Evolutionary conservation across 2,888 invertebrate genomes (phyloP).

Genomic region (Hirudinaria manillensis): DNA sequence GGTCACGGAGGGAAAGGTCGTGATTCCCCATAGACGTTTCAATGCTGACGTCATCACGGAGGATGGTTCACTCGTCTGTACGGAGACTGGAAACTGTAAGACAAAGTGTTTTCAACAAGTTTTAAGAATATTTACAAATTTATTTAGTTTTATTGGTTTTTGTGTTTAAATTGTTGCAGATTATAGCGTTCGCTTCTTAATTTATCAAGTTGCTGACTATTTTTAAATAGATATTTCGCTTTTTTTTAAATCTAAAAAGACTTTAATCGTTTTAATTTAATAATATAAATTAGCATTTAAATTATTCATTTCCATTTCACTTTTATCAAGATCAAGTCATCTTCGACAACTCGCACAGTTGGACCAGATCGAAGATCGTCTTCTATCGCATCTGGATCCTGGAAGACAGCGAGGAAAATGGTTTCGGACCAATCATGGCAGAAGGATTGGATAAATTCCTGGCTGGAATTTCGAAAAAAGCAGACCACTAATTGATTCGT

Average conservation of each 20-base stretch:
- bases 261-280: too few species aligned
- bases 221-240: too few species aligned
- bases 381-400: constrained; percentile 13
- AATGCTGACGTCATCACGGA: not conserved
- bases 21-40: not conserved
- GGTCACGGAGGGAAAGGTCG: not conserved
- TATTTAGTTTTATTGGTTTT: too few species aligned
- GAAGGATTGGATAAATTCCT: constrained; percentile 1
- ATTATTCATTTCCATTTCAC: too few species aligned
- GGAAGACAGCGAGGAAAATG: not conserved
- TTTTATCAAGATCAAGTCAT: not conserved
- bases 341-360: constrained; percentile 28
- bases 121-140: too few species aligned
- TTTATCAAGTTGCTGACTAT: too few species aligned
- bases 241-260: too few species aligned
- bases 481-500: not conserved
- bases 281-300: too few species aligned
- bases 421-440: not conserved
- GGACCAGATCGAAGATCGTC: constrained; percentile 17
- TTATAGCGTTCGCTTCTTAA: too few species aligned
- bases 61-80: constrained; percentile 1
- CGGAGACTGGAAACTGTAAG: constrained; percentile 3
- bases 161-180: too few species aligned
- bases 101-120: not conserved
- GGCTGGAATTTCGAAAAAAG: not conserved